Evolutionary conservation across 1,140 invertebrate species (phyloP).

Genomic region (Amphibalanus amphitrite): DNA sequence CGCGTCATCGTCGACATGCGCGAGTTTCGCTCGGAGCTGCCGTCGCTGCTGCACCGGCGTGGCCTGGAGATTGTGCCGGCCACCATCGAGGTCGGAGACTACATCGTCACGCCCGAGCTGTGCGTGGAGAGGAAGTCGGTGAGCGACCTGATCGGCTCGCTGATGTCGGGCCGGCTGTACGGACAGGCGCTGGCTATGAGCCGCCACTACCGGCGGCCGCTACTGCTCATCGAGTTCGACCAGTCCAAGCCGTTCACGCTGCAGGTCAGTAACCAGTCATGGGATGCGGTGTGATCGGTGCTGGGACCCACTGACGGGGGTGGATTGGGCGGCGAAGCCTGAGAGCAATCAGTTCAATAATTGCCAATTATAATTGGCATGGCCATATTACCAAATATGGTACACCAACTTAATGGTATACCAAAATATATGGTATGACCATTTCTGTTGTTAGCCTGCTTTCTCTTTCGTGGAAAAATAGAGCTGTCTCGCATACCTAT

Average conservation of each 20-base stretch:
- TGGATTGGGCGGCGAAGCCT: too few relatives aligned
- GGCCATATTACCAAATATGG: too few relatives aligned
- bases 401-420: too few relatives aligned
- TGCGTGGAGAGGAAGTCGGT: slow-evolving; percentile 94
- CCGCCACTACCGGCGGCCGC: slow-evolving; percentile 65
- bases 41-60: slow-evolving; percentile 76
- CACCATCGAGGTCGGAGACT: slow-evolving; percentile 83
- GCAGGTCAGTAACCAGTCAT: slow-evolving; percentile 47
- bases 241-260: slow-evolving; percentile 76
- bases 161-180: slow-evolving; percentile 86
- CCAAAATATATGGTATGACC: too few relatives aligned
- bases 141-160: slow-evolving; percentile 88
- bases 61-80: slow-evolving; percentile 86
- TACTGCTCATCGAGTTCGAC: slow-evolving; percentile 94
- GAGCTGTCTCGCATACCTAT: too few relatives aligned
- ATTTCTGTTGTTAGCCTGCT: too few relatives aligned
- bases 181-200: slow-evolving; percentile 85
- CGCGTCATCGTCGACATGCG: slow-evolving; percentile 90
- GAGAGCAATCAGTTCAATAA: too few relatives aligned
- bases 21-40: slow-evolving; percentile 93
- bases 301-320: too few relatives aligned
- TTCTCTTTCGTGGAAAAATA: too few relatives aligned
- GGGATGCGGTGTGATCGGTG: too few relatives aligned
- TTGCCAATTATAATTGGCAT: too few relatives aligned
- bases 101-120: slow-evolving; percentile 90